These are phyloP conservation scores for Onychomys arenicola DNA, from an alignment of 2,797 vertebrate species.

Conservation along the genomic window DNA sequence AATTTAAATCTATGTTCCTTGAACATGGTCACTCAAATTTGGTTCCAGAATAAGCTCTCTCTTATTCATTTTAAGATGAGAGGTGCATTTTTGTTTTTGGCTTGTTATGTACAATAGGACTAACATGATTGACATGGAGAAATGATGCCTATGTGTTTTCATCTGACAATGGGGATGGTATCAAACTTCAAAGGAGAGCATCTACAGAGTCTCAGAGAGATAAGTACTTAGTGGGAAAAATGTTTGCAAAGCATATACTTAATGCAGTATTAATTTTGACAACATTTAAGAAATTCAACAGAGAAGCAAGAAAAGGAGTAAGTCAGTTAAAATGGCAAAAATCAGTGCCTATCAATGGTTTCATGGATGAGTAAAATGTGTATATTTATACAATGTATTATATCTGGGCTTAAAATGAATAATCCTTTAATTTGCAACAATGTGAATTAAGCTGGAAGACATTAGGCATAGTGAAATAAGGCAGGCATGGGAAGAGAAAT, in stretches of 20 bases:
- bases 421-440: not conserved
- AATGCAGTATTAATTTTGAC: not conserved
- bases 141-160: not conserved
- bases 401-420: not conserved
- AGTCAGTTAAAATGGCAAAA: not conserved
- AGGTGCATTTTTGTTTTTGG: not conserved
- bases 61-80: not conserved
- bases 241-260: not conserved
- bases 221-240: not conserved
- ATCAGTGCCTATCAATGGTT: not conserved
- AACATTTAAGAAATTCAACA: not conserved
- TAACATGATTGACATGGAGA: not conserved
- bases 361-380: not conserved
- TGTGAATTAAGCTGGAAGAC: not conserved
- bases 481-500: not conserved
- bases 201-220: not conserved
- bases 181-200: not conserved
- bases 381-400: not conserved
- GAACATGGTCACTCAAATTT: not conserved
- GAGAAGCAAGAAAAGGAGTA: not conserved
- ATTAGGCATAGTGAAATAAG: not conserved
- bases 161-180: not conserved
- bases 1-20: not conserved
- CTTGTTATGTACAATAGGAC: not conserved
- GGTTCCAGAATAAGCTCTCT: not conserved